Evolutionary conservation across 2,113 vertebrate genomes (phyloP).

Genomic region (Trachemys scripta): DNA sequence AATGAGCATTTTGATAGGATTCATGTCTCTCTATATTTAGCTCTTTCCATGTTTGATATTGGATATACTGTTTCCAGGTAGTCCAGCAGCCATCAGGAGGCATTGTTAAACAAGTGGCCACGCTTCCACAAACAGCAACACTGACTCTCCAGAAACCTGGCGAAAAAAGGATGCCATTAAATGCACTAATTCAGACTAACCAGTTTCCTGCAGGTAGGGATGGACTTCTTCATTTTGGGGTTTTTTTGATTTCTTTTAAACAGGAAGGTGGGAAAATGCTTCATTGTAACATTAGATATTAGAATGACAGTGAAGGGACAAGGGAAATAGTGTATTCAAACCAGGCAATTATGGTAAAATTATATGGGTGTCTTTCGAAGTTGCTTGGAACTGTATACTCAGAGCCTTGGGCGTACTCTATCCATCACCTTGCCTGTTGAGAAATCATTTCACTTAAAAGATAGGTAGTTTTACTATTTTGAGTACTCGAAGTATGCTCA

Average conservation of each 20-base stretch:
- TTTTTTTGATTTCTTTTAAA: not conserved
- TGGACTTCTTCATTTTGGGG: not conserved
- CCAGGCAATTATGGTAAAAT: rapidly evolving
- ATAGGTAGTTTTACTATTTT: not conserved
- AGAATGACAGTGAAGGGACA: not conserved
- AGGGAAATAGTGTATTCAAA: rapidly evolving
- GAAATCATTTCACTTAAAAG: not conserved
- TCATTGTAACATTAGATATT: not conserved
- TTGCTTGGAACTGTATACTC: not conserved
- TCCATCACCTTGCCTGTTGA: not conserved
- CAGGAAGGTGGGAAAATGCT: not conserved
- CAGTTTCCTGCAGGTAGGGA: constrained; percentile 70
- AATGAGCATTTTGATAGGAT: not conserved
- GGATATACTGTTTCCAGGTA: constrained; percentile 75
- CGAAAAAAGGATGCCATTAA: constrained; percentile 61
- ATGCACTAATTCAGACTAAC: constrained; percentile 62
- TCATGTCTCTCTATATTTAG: constrained; percentile 47
- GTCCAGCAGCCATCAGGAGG: constrained; percentile 81
- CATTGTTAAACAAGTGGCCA: constrained; percentile 72
- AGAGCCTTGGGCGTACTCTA: not conserved
- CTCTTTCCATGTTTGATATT: not conserved
- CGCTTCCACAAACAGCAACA: constrained; percentile 42
- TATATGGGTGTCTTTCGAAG: not conserved
- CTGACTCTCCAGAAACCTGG: constrained; percentile 71
- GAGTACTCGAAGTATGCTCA: not conserved